Conservation (phyloP, 2,113 vertebrate genomes). For the Hassar affinis region DNA sequence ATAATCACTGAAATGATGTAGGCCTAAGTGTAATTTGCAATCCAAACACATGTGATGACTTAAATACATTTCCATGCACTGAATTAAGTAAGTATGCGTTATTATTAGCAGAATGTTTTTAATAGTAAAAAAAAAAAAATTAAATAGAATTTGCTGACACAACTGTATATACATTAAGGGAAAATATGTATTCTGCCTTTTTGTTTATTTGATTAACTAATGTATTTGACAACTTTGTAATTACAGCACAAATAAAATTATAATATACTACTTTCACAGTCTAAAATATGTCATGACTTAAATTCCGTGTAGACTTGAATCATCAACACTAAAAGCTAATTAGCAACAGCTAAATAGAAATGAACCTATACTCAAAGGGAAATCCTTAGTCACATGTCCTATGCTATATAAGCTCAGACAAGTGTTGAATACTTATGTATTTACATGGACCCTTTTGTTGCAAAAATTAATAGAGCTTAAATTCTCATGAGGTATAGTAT, state of each 20-base stretch:
- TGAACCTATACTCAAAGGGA: background rate
- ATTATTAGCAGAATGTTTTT: background rate
- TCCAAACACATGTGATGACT: background rate
- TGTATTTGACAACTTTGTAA: background rate
- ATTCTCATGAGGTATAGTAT: background rate
- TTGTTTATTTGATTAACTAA: background rate
- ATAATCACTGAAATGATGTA: background rate
- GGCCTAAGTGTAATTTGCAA: background rate
- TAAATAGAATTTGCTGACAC: background rate
- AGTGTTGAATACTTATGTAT: background rate
- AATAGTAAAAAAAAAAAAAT: background rate
- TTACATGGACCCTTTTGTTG: background rate
- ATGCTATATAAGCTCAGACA: constrained; percentile 30
- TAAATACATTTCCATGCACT: background rate
- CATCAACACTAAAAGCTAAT: background rate
- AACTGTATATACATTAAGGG: background rate
- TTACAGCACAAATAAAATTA: background rate
- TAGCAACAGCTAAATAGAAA: background rate
- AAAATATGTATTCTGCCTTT: background rate
- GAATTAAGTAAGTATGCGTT: background rate
- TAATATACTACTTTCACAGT: background rate
- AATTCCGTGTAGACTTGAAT: background rate
- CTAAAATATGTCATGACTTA: background rate
- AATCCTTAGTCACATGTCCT: constrained; percentile 9
- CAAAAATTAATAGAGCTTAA: background rate